phyloP scores from a whole-genome alignment of 2,888 invertebrate genomes.

The Stenchaetothrips biformis region DNA sequence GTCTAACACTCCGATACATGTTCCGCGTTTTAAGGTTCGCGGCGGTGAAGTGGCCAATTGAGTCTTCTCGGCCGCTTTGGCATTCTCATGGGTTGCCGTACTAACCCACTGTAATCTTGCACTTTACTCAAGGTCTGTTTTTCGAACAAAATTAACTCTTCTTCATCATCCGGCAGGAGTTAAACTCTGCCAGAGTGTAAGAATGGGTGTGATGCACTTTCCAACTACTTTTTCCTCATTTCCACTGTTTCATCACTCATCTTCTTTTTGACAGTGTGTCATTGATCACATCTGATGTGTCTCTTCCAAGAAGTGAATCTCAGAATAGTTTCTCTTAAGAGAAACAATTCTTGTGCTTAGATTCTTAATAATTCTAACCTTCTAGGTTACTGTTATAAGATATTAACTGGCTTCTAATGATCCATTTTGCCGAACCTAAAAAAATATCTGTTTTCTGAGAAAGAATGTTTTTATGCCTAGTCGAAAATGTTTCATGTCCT shows the following conservation, averaged over 20 bases:
- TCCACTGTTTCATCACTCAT: too few species aligned
- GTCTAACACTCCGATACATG: too few species aligned
- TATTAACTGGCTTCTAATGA: background rate
- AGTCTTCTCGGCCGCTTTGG: too few species aligned
- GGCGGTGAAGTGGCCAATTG: too few species aligned
- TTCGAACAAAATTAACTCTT: background rate
- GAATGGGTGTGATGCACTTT: background rate
- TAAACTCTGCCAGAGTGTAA: background rate
- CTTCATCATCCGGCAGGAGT: background rate
- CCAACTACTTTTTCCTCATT: too few species aligned
- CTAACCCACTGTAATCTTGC: too few species aligned
- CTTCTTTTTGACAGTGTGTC: too few species aligned
- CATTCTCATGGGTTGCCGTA: too few species aligned
- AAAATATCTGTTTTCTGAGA: background rate
- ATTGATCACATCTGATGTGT: too few species aligned
- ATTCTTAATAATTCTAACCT: background rate
- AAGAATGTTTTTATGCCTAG: background rate
- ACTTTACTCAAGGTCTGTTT: background rate
- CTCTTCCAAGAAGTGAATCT: background rate
- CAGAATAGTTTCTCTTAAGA: slow-evolving; percentile 1
- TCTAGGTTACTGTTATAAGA: background rate
- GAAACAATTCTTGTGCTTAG: background rate
- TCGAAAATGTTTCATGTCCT: background rate
- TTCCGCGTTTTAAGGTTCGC: too few species aligned
- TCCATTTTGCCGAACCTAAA: background rate